Conservation (phyloP, 2,888 invertebrate genomes). For the Epinotia brunnichana region DNA sequence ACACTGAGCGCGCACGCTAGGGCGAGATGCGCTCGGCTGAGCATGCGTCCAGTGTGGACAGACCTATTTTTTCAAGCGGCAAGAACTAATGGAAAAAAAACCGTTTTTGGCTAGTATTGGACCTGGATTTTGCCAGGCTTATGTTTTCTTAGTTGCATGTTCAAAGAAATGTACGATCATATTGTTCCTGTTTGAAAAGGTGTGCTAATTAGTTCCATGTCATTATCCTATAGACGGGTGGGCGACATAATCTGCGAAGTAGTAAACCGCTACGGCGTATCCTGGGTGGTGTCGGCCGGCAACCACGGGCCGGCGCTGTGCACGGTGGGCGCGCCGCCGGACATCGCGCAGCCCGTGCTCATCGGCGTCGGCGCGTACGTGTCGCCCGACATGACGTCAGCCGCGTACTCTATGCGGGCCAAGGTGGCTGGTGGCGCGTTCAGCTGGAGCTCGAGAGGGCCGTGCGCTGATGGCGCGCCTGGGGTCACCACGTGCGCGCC, state of each 20-base stretch:
- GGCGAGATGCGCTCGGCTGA: too few species aligned
- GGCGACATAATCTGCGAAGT: slow-evolving; percentile 93
- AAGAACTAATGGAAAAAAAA: too few species aligned
- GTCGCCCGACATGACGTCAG: slow-evolving; percentile 98
- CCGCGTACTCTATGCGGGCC: slow-evolving; percentile 95
- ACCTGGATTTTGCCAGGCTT: too few species aligned
- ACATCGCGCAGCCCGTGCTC: slow-evolving; percentile 91
- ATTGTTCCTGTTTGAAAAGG: too few species aligned
- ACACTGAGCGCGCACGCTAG: too few species aligned
- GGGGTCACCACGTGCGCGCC: slow-evolving; percentile 97
- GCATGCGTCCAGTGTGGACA: too few species aligned
- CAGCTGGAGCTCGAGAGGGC: slow-evolving; percentile 96
- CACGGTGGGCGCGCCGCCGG: slow-evolving; percentile 95
- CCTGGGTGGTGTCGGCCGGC: slow-evolving; percentile 97
- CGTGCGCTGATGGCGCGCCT: slow-evolving; percentile 93
- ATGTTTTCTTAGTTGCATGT: too few species aligned
- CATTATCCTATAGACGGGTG: slow-evolving; percentile 86
- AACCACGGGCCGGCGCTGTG: slow-evolving; percentile 97
- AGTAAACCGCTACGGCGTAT: slow-evolving; percentile 95
- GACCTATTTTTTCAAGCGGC: too few species aligned
- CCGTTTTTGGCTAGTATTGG: too few species aligned
- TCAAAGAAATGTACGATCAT: too few species aligned
- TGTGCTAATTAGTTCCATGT: background rate
- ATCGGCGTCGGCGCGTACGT: slow-evolving; percentile 98
- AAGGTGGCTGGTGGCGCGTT: slow-evolving; percentile 93